These are phyloP conservation scores for Apteryx mantelli DNA, from an alignment of 2,113 vertebrate species.

Conservation along the genomic window DNA sequence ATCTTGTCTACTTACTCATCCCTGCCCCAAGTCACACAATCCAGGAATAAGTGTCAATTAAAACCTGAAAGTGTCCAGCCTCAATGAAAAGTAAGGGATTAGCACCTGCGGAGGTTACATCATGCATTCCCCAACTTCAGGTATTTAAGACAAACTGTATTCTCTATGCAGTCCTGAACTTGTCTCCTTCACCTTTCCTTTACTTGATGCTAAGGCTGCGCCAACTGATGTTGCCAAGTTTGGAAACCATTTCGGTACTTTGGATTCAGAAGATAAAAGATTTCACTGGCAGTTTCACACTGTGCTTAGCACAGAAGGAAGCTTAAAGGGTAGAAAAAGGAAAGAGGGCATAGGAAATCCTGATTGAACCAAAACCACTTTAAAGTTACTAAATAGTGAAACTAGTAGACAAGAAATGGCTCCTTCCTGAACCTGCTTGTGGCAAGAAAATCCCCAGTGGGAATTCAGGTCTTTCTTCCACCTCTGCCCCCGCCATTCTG, in stretches of 20 bases:
- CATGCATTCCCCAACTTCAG: neutral
- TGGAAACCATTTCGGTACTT: neutral
- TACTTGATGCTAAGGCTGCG: neutral
- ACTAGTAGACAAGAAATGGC: neutral
- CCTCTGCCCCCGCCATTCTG: neutral
- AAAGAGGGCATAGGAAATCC: neutral
- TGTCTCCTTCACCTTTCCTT: neutral
- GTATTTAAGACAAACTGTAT: neutral
- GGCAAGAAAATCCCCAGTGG: neutral
- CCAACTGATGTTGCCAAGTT: neutral
- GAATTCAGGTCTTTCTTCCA: rapidly evolving
- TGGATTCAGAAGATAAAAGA: neutral
- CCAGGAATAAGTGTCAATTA: neutral
- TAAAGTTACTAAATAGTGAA: neutral
- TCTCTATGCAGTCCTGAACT: neutral
- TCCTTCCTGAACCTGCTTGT: neutral
- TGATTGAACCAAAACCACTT: neutral
- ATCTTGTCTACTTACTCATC: neutral
- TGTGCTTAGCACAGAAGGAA: neutral
- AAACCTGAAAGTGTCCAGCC: neutral
- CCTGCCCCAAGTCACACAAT: neutral
- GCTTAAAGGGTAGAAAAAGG: neutral
- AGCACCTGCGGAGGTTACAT: neutral
- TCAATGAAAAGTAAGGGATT: neutral
- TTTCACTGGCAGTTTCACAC: neutral